A percentile compares a stretch with the other conserved stretches of the same genome.
phyloP scores from a whole-genome alignment of 2,113 vertebrate species.

The Coracopsis vasa region DNA sequence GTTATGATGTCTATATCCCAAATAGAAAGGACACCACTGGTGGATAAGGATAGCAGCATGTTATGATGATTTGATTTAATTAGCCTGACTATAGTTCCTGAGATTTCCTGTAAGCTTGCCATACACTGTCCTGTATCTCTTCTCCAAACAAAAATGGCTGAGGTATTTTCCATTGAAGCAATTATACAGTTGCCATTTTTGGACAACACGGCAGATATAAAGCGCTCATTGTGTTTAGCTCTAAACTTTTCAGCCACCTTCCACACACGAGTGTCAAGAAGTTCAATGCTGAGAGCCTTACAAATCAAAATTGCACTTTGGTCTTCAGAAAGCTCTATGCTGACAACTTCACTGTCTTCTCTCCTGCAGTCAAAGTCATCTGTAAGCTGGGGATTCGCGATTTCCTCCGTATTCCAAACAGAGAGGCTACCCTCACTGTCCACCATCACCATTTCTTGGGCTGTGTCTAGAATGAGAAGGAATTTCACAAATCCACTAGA shows the following conservation, averaged over 20 bases:
- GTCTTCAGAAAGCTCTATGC: slow-evolving; percentile 95
- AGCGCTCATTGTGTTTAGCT: slow-evolving; percentile 92
- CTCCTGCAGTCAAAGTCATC: slow-evolving; percentile 96
- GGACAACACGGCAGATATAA: slow-evolving; percentile 92
- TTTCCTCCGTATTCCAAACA: slow-evolving; percentile 95
- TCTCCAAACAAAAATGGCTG: slow-evolving; percentile 97
- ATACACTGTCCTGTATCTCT: slow-evolving; percentile 97
- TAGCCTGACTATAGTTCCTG: slow-evolving; percentile 94
- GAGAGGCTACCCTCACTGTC: slow-evolving; percentile 96
- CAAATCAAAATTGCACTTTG: slow-evolving; percentile 95
- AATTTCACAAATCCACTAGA: slow-evolving; percentile 97
- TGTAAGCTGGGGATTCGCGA: slow-evolving; percentile 88
- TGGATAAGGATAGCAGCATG: slow-evolving; percentile 92
- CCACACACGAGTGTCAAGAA: slow-evolving; percentile 91
- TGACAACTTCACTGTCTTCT: slow-evolving; percentile 92
- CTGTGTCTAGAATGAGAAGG: slow-evolving; percentile 90
- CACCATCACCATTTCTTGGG: slow-evolving; percentile 96
- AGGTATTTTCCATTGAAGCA: slow-evolving; percentile 98
- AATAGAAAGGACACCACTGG: slow-evolving; percentile 93
- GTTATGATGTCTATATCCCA: slow-evolving; percentile 99
- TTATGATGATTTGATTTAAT: slow-evolving; percentile 97
- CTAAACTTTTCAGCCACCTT: slow-evolving; percentile 97
- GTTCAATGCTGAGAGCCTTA: slow-evolving; percentile 93
- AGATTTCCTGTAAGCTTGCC: slow-evolving; percentile 97
- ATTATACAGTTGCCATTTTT: slow-evolving; percentile 97